Evolutionary conservation across 2,113 vertebrate species (phyloP), one percentile per base, ranked within the genome.

Genomic region (Tinamus guttatus): DNA sequence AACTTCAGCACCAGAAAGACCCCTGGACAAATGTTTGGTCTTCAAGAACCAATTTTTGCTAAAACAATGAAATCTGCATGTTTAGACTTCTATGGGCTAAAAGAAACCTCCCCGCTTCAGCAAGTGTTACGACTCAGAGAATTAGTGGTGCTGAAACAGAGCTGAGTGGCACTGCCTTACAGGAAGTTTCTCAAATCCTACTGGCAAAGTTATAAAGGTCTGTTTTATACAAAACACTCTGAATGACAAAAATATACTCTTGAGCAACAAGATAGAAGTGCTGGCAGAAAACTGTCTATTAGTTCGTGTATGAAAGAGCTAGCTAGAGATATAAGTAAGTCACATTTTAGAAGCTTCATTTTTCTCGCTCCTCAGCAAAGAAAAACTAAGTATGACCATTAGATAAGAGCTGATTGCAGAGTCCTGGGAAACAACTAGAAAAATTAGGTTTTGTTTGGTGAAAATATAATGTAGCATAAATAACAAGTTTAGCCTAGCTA

Each of bases 191-290:
- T 78, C 20, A 43, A 47, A 84, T 43, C 43, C 6, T 78, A 62
- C 4, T 7, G 27, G 16, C 3, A 30, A 77, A 68, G 32, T 30
- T 6, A 7, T 5, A 77, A 13, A 64, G 2, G 24, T 32, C 38
- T 92, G 34, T 87, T 89, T 52, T 10, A 8, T 43, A 54, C 77
- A 28, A 88, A 88, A 69, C 60, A 34, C 0, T 2, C 82, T 81
- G 68, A 95, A 69, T n/a, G 47, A 84, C 63, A 91, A 81, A 30
- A 64, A 96, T 94, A 68, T 64, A 73, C 10, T 59, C 69, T 63
- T 40, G 27, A 65, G 71, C 47, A 69, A 59, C 7, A 69, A 71
- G 30, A 51, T 4, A 43, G 38, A 63, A 63, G 18, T 34, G 63
- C 69, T 25, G 19, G 30, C 71, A 70, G 73, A 89, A 71, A 9